A percentile compares a stretch with the other conserved stretches of the same genome.
These are phyloP conservation scores for Alexandromys fortis DNA, from an alignment of 2,113 vertebrate species.

Conservation along the genomic window DNA sequence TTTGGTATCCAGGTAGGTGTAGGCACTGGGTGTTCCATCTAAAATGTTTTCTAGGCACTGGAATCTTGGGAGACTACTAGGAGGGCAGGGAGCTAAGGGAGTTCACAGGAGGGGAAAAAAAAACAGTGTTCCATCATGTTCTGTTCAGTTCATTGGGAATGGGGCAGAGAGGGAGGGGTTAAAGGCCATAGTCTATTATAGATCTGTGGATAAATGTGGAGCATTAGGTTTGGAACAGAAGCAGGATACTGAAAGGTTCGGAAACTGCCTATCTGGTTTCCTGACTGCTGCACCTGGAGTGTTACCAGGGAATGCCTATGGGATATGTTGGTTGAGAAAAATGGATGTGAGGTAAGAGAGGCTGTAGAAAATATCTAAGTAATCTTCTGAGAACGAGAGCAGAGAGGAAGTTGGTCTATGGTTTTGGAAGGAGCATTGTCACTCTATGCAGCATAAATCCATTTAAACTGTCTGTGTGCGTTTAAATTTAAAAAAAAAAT, in stretches of 20 bases:
- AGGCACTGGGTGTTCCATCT: background rate
- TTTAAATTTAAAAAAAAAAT: background rate
- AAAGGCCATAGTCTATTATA: background rate
- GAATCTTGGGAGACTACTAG: background rate
- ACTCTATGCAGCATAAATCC: background rate
- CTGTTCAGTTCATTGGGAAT: background rate
- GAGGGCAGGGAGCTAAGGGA: background rate
- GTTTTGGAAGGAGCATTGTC: background rate
- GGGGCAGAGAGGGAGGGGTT: background rate
- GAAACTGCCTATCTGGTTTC: background rate
- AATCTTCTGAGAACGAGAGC: background rate
- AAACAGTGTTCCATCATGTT: background rate
- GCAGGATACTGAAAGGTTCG: background rate
- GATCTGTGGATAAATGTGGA: background rate
- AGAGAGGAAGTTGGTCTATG: background rate
- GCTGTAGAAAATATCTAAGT: background rate
- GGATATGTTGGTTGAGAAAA: background rate
- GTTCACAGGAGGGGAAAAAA: background rate
- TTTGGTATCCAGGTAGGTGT: background rate
- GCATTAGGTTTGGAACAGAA: background rate
- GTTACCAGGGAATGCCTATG: background rate
- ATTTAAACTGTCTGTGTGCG: background rate
- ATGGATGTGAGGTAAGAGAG: fast-evolving
- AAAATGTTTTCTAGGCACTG: background rate
- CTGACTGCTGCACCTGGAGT: background rate